phyloP scores from a whole-genome alignment of 1,140 invertebrate genomes.

The Sipha flava region DNA sequence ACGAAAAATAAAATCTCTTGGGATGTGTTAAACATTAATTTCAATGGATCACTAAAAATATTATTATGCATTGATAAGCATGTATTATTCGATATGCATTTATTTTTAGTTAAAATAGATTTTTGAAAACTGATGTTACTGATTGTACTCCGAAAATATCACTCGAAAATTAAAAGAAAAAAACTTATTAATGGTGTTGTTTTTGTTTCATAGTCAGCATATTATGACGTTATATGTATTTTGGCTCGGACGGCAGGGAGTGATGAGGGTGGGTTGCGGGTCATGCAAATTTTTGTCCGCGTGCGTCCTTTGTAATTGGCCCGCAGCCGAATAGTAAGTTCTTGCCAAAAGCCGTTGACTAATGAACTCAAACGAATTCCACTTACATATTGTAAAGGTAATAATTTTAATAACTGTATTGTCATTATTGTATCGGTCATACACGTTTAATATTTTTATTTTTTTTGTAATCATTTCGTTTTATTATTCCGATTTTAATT shows the following conservation, averaged over 20 bases:
- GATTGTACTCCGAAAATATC: neutral
- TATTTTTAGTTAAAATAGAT: neutral
- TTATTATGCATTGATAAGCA: too few relatives aligned
- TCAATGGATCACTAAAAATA: too few relatives aligned
- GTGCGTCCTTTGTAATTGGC: neutral
- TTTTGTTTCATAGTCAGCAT: neutral
- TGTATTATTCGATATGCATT: too few relatives aligned
- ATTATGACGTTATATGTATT: constrained; percentile 7
- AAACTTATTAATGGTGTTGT: neutral
- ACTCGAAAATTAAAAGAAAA: neutral
- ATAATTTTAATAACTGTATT: neutral
- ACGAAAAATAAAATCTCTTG: too few relatives aligned
- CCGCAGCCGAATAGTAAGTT: neutral
- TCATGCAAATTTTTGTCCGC: neutral
- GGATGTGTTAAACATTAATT: too few relatives aligned
- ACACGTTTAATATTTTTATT: neutral
- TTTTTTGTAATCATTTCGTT: neutral
- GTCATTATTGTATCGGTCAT: neutral
- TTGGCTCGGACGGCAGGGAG: neutral
- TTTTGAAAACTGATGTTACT: neutral
- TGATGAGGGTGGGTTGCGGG: neutral
- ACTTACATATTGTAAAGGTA: neutral
- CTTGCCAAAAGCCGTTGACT: neutral
- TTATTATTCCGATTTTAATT: neutral
- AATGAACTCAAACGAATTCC: neutral